Percentiles rank a stretch among this genome's conserved stretches.
phyloP scores from a whole-genome alignment of 1,140 invertebrate species.

The Marisa cornuarietis region DNA sequence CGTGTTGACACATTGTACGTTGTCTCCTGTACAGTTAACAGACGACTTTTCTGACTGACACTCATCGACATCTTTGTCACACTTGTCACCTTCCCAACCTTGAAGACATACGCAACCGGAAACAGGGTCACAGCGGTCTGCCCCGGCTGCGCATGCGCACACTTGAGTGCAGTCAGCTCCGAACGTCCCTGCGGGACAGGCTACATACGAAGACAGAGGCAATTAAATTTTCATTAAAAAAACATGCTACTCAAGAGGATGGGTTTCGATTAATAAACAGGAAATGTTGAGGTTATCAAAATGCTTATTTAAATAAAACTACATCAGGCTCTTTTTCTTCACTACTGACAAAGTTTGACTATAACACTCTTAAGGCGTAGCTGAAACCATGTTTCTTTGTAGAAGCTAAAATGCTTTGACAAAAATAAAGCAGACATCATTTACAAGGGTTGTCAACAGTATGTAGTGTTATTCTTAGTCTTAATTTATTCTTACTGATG shows the following conservation, averaged over 20 bases:
- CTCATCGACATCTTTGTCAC: conserved; percentile 10
- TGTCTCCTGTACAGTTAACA: not conserved
- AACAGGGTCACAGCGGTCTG: conserved; percentile 18
- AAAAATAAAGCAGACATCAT: too few relatives aligned
- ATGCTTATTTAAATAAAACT: too few relatives aligned
- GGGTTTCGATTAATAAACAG: too few relatives aligned
- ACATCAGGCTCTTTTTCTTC: too few relatives aligned
- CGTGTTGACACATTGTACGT: conserved; percentile 11
- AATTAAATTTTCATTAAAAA: not conserved
- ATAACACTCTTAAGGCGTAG: too few relatives aligned
- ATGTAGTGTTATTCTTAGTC: too few relatives aligned
- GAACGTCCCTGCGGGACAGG: conserved; percentile 28
- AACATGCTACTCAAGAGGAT: too few relatives aligned
- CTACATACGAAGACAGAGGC: conserved; percentile 16
- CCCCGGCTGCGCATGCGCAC: conserved; percentile 23
- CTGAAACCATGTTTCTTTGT: too few relatives aligned
- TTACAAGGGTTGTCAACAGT: too few relatives aligned
- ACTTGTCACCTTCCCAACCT: conserved; percentile 29
- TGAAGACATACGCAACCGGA: conserved; percentile 29
- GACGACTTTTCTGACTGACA: conserved; percentile 1
- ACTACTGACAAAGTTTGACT: too few relatives aligned
- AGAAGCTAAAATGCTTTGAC: accelerated
- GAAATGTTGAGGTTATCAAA: too few relatives aligned
- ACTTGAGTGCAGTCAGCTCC: conserved; percentile 23
- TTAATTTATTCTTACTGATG: too few relatives aligned